Evolutionary conservation across 2,797 vertebrate species (phyloP).

Genomic region (Macropodus opercularis): DNA sequence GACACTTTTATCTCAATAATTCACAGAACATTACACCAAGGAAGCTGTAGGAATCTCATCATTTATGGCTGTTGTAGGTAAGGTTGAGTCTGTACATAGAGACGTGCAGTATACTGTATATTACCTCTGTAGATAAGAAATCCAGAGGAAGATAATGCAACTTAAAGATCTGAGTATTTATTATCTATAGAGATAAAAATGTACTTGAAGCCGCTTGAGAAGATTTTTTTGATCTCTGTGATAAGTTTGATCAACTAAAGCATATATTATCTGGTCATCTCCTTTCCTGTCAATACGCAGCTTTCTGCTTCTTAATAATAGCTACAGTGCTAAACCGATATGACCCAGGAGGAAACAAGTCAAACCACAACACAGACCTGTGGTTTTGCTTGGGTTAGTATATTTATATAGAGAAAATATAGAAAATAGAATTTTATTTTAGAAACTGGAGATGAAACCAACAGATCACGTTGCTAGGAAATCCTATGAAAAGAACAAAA

Average conservation of each 20-base stretch:
- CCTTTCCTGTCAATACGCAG: constrained; percentile 18
- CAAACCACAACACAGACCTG: background rate
- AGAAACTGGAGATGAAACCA: background rate
- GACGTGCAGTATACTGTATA: constrained; percentile 12
- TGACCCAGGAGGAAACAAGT: background rate
- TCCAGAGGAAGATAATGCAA: constrained; percentile 37
- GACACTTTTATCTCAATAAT: constrained; percentile 22
- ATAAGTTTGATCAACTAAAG: constrained; percentile 25
- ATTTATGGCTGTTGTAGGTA: constrained; percentile 23
- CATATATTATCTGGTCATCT: constrained; percentile 3
- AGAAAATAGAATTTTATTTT: background rate
- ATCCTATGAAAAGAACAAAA: background rate
- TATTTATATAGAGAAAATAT: background rate
- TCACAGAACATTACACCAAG: constrained; percentile 44
- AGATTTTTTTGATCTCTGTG: constrained; percentile 32
- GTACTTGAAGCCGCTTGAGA: constrained; percentile 18
- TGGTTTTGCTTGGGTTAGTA: background rate
- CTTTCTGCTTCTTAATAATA: background rate
- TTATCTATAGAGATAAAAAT: constrained; percentile 50
- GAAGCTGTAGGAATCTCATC: constrained; percentile 47
- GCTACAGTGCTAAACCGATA: background rate
- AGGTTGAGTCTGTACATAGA: constrained; percentile 66
- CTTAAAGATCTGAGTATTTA: constrained; percentile 51
- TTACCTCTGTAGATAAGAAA: constrained; percentile 58
- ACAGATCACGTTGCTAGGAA: background rate